A percentile compares a stretch with the other conserved stretches of the same genome.
phyloP scores from a whole-genome alignment of 1,140 invertebrate genomes.

The Cherax destructor region DNA sequence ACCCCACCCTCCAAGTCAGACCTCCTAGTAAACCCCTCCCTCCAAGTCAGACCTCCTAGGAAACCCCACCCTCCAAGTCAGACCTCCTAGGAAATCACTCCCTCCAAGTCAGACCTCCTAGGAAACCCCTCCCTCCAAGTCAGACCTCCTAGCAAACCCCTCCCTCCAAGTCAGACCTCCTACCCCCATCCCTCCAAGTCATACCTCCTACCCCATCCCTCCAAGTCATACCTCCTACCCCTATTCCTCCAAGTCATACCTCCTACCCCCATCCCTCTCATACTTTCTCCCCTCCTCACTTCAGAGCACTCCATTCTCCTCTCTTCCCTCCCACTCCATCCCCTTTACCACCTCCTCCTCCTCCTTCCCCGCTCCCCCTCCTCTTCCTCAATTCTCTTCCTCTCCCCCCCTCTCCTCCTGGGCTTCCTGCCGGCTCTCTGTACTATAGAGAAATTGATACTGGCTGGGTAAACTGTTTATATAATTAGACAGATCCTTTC shows the following conservation, averaged over 20 bases:
- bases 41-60: no score
- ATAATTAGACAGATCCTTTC: slow-evolving; percentile 61
- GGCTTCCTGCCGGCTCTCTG: slow-evolving; percentile 15
- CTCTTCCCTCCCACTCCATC: neutral
- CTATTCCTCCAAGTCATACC: neutral
- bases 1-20: no score
- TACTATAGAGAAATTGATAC: slow-evolving; percentile 41
- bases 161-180: no score
- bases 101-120: no score
- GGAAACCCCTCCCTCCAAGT: no score
- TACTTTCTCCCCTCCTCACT: neutral
- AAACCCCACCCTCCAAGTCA: no score
- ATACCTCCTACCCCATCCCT: neutral
- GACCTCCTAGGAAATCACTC: no score
- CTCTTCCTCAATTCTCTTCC: neutral
- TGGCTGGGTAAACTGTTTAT: slow-evolving; percentile 49
- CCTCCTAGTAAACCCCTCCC: no score
- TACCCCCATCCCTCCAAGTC: neutral
- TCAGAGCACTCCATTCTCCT: neutral
- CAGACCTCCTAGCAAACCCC: no score
- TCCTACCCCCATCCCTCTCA: slow-evolving; percentile 7
- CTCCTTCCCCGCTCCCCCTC: neutral
- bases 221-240: neutral
- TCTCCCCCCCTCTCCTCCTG: neutral
- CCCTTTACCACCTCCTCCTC: neutral